Evolutionary conservation across 2,113 vertebrate species (phyloP), one percentile per base, ranked within the genome.

Genomic region (Sorex araneus): DNA sequence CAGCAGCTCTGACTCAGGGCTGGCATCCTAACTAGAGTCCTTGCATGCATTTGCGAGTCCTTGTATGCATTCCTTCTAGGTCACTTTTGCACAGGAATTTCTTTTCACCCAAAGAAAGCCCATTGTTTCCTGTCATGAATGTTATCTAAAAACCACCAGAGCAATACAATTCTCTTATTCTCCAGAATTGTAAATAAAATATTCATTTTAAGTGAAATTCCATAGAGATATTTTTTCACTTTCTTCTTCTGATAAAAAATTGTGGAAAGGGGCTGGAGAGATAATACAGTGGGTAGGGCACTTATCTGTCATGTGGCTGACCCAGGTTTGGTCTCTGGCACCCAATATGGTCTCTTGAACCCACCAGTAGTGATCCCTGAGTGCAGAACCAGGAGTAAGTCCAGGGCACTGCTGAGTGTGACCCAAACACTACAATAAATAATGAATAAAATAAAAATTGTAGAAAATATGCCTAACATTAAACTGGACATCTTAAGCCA

Each of bases 121-220:
- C 21, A 16, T 15, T 66, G 2, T 77, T 85, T 91, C 10, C 36
- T 32, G 2, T 13, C 21, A 13, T 67, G 6, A 28, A 12, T 63
- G 23, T 57, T 66, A 30, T 76, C 21, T 83, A 34, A 70, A 67
- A 76, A 32, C 1, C 40, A 84, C 32, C 34, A 66, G 21, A 27
- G 67, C 3, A 85, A 9, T 2, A 28, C 28, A 30, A 40, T 30
- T 93, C 21, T 64, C 43, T 63, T 91, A 87, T 88, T 86, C 63
- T 86, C 66, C 13, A 74, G 23, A 63, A 85, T 77, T 91, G 2
- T 67, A 87, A 75, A 60, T 30, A 63, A 83, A 71, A 57, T 47
- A 86, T 60, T 81, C 6, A 60, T 3, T 77, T 63, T 54, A 91
- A 88, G 73, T 30, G 80, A 86, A 70, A 78, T 82, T 91, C 15